Conservation (phyloP, 2,113 vertebrate species). For the Grantiella picta region DNA sequence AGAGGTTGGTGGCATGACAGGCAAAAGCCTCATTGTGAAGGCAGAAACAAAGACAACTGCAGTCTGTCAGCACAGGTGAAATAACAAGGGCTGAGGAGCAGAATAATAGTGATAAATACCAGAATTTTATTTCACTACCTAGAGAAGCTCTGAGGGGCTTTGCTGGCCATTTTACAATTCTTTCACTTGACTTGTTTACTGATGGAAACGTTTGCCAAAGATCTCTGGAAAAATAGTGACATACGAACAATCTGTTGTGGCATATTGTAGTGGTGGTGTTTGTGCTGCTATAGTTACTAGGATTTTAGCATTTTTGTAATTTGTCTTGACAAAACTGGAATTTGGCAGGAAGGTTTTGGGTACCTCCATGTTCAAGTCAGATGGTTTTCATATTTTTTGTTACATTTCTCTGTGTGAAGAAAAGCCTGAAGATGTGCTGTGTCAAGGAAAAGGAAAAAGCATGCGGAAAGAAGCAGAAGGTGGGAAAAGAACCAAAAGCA, state of each 20-base stretch:
- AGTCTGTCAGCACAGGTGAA: constrained; percentile 30
- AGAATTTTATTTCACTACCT: constrained; percentile 1
- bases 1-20: background rate
- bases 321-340: constrained; percentile 50
- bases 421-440: background rate
- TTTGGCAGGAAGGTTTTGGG: constrained; percentile 12
- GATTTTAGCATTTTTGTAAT: constrained; percentile 44
- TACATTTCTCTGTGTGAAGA: background rate
- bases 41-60: background rate
- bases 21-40: background rate
- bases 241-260: constrained; percentile 62
- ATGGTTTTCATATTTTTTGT: constrained; percentile 24
- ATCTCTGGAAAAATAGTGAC: constrained; percentile 59
- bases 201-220: constrained; percentile 52
- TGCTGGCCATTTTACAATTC: constrained; percentile 14
- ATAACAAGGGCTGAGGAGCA: background rate
- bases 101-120: background rate
- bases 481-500: background rate
- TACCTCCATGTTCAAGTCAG: constrained; percentile 20
- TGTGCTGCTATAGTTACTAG: constrained; percentile 54
- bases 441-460: background rate
- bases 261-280: constrained; percentile 62
- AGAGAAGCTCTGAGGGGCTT: background rate
- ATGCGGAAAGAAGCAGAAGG: background rate
- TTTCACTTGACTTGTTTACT: constrained; percentile 51